phyloP scores from a whole-genome alignment of 2,888 invertebrate species.

The Coelinius sp. region DNA sequence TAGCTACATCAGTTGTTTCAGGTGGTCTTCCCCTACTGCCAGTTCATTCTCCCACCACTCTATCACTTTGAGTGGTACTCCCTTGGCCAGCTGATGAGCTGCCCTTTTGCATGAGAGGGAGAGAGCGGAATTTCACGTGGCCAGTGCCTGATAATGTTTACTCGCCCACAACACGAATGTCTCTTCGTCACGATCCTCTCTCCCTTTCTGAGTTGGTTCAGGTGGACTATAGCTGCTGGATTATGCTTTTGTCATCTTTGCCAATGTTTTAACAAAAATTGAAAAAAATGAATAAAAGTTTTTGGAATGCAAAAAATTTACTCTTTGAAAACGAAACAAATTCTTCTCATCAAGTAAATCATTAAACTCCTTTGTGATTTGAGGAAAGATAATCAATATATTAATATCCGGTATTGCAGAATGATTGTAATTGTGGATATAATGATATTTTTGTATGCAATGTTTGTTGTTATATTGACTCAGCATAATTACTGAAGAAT shows the following conservation, averaged over 20 bases:
- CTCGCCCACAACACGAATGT: constrained; percentile 17
- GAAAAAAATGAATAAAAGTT: no score
- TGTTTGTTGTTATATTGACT: no score
- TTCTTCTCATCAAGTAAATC: no score
- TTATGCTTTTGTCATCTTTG: background rate
- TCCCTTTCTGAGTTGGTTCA: constrained; percentile 5
- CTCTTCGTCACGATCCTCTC: background rate
- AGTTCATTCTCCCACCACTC: background rate
- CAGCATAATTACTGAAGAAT: no score
- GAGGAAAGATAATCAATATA: no score
- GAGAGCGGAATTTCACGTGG: background rate
- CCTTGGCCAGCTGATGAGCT: constrained; percentile 19
- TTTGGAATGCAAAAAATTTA: no score
- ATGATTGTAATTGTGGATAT: no score
- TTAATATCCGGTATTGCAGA: no score
- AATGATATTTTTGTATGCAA: no score
- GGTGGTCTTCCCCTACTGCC: constrained; percentile 49
- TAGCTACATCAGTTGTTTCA: constrained; percentile 55
- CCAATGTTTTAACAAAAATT: background rate
- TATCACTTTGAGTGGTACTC: background rate
- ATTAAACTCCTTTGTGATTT: no score
- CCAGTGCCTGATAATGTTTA: constrained; percentile 21
- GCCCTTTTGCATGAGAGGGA: background rate
- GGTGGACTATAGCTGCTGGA: constrained; percentile 5
- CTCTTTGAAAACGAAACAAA: no score